Percentiles rank a stretch among this genome's conserved stretches.
Conservation (phyloP, 2,797 vertebrate genomes). For the Gastrophryne carolinensis region DNA sequence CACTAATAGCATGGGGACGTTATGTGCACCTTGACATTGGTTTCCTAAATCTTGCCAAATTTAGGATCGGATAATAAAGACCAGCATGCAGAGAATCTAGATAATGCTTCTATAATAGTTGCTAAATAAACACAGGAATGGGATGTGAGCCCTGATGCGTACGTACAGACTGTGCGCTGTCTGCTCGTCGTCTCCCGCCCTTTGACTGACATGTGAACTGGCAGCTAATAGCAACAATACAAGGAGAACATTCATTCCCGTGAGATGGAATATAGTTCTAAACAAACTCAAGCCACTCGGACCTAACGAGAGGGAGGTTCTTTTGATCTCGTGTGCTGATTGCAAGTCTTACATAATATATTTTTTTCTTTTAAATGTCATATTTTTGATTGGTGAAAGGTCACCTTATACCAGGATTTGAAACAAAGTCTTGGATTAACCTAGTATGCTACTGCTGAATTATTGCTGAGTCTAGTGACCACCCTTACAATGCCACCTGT, state of each 20-base stretch:
- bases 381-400: no score
- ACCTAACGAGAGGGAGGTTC: slow-evolving; percentile 13
- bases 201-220: slow-evolving; percentile 38
- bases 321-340: neutral
- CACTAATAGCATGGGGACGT: neutral
- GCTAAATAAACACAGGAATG: slow-evolving; percentile 20
- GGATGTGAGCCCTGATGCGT: slow-evolving; percentile 9
- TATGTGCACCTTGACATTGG: neutral
- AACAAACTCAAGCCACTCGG: slow-evolving; percentile 17
- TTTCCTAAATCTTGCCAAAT: neutral
- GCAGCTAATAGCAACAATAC: slow-evolving; percentile 24
- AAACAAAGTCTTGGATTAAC: no score
- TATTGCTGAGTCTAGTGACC: no score
- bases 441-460: no score
- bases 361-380: no score
- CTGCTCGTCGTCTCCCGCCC: neutral
- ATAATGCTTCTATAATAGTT: slow-evolving; percentile 18
- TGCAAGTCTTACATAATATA: neutral
- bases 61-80: neutral
- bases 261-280: slow-evolving; percentile 26
- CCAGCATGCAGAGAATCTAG: neutral
- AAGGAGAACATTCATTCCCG: slow-evolving; percentile 21
- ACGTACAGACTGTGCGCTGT: slow-evolving; percentile 21
- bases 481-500: no score
- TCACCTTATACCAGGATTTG: no score